Conservation (phyloP, 2,113 vertebrate genomes). For the Neolamprologus falcicula region DNA sequence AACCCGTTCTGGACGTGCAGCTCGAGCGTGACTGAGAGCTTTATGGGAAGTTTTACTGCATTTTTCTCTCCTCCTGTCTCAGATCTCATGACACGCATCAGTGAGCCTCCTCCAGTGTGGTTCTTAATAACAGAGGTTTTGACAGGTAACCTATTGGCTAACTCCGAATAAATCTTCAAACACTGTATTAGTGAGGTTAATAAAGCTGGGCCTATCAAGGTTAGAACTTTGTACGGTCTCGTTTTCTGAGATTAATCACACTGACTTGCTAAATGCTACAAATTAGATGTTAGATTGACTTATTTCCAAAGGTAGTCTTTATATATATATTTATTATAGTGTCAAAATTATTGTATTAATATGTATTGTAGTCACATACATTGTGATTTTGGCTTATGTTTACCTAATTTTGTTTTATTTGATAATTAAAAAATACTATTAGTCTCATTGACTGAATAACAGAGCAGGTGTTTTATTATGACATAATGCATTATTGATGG, state of each 20-base stretch:
- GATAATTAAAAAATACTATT: background rate
- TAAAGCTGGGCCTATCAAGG: background rate
- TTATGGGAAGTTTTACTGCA: constrained; percentile 8
- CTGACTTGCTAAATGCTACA: background rate
- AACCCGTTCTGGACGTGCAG: background rate
- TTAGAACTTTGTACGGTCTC: background rate
- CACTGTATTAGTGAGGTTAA: background rate
- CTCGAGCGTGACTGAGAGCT: background rate
- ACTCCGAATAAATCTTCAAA: background rate
- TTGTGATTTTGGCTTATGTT: background rate
- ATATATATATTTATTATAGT: background rate
- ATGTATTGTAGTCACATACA: background rate
- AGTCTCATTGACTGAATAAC: background rate
- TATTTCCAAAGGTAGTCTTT: background rate
- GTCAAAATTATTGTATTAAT: background rate
- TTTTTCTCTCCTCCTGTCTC: background rate
- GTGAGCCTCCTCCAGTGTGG: background rate
- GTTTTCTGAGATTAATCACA: background rate
- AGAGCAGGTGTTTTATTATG: background rate
- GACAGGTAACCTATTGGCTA: background rate
- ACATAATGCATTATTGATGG: constrained; percentile 1
- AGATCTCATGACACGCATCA: constrained; percentile 15
- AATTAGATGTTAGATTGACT: background rate
- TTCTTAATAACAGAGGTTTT: background rate
- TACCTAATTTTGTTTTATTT: background rate